phyloP scores from a whole-genome alignment of 2,888 invertebrate genomes.

The Noctua janthina region DNA sequence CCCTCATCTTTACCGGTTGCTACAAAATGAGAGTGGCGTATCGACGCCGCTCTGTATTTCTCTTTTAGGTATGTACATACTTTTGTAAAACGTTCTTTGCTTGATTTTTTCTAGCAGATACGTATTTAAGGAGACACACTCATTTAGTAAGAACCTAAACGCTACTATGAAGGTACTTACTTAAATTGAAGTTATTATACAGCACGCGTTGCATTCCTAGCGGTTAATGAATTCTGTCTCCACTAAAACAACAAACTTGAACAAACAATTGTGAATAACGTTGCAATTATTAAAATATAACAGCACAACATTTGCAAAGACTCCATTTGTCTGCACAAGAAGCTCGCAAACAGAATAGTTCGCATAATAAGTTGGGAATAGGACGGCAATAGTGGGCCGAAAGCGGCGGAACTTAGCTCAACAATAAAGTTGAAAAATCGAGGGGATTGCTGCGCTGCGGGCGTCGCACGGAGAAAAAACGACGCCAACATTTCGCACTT shows the following conservation, averaged over 20 bases:
- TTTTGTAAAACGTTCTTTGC: conserved; percentile 16
- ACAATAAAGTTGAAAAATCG: conserved; percentile 89
- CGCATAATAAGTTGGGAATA: conserved; percentile 80
- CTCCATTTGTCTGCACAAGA: conserved; percentile 60
- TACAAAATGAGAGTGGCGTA: conserved; percentile 66
- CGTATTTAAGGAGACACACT: conserved; percentile 14
- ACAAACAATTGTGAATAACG: conserved; percentile 53
- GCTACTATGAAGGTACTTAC: conserved; percentile 4
- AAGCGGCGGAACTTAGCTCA: conserved; percentile 80
- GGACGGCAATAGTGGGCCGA: conserved; percentile 68
- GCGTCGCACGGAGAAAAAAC: conserved; percentile 84
- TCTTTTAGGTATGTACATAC: conserved; percentile 25
- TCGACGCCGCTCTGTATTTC: conserved; percentile 53
- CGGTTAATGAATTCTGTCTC: conserved; percentile 55
- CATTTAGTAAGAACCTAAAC: not conserved
- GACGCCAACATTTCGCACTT: conserved; percentile 88
- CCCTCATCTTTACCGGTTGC: conserved; percentile 69
- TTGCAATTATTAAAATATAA: conserved; percentile 59
- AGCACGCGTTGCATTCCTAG: conserved; percentile 23
- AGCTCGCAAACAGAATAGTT: conserved; percentile 70
- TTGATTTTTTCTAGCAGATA: conserved; percentile 23
- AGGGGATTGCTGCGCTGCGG: conserved; percentile 82
- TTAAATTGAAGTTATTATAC: conserved; percentile 24
- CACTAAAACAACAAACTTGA: conserved; percentile 47
- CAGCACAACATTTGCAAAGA: conserved; percentile 61